Evolutionary conservation across 2,888 invertebrate genomes (phyloP).

Genomic region (Perdita meconis): DNA sequence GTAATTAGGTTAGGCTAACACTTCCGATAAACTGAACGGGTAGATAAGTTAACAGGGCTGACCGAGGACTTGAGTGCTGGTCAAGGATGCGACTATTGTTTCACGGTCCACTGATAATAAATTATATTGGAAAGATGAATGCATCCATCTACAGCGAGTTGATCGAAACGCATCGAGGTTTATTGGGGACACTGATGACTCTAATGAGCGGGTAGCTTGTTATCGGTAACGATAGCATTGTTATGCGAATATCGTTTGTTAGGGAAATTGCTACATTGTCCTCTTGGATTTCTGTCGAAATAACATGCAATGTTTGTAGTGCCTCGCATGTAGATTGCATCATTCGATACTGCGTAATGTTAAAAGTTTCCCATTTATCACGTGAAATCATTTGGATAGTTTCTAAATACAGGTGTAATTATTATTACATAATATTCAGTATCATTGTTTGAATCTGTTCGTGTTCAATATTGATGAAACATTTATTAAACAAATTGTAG

Average conservation of each 20-base stretch:
- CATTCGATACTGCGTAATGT: neutral
- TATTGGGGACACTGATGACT: neutral
- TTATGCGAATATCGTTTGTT: slow-evolving; percentile 10
- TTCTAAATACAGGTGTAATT: too few relatives aligned
- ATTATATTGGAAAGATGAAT: neutral
- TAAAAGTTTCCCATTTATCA: too few relatives aligned
- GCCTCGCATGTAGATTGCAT: neutral
- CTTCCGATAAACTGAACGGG: slow-evolving; percentile 41
- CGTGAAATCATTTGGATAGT: too few relatives aligned
- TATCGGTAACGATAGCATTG: neutral
- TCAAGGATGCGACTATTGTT: slow-evolving; percentile 10
- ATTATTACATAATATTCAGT: too few relatives aligned
- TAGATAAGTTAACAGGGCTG: slow-evolving; percentile 29
- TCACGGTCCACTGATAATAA: slow-evolving; percentile 13
- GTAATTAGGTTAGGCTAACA: slow-evolving; percentile 53
- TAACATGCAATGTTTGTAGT: neutral
- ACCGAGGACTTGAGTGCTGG: slow-evolving; percentile 29
- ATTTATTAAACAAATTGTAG: neutral
- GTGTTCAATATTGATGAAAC: neutral
- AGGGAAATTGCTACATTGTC: neutral
- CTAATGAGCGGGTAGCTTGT: neutral
- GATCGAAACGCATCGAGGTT: neutral
- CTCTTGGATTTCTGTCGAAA: neutral
- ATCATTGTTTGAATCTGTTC: neutral
- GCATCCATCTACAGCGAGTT: neutral